Evolutionary conservation across 2,113 vertebrate genomes (phyloP).

Genomic region (Vidua macroura): DNA sequence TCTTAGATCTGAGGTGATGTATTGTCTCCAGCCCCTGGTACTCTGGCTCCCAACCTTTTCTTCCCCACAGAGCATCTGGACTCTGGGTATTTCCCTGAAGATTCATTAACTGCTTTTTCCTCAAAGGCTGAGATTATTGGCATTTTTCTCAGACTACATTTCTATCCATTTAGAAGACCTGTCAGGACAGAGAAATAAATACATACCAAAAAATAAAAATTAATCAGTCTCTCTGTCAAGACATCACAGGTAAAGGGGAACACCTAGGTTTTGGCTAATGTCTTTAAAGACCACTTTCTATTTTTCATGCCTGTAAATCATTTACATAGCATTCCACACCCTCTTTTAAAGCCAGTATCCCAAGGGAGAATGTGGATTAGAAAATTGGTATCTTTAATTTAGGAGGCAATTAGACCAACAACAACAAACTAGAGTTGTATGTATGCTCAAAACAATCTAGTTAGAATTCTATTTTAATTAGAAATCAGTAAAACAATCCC

Average conservation of each 20-base stretch:
- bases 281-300: background rate
- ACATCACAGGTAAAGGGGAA: background rate
- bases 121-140: background rate
- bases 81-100: background rate
- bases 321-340: background rate
- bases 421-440: background rate
- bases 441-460: background rate
- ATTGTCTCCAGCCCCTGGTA: background rate
- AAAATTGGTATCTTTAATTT: background rate
- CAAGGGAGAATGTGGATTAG: background rate
- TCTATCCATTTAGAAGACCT: background rate
- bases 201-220: background rate
- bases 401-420: background rate
- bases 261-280: background rate
- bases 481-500: background rate
- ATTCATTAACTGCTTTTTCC: constrained; percentile 17
- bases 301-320: background rate
- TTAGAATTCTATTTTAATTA: constrained; percentile 17
- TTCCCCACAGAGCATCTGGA: background rate
- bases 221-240: background rate
- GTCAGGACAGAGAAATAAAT: background rate
- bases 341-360: background rate
- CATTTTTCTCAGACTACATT: background rate
- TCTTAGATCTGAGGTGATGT: background rate
- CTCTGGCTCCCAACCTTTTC: background rate